Percentiles rank a stretch among this genome's conserved stretches.
Evolutionary conservation across 2,113 vertebrate species (phyloP).

Genomic region (Podilymbus podiceps): DNA sequence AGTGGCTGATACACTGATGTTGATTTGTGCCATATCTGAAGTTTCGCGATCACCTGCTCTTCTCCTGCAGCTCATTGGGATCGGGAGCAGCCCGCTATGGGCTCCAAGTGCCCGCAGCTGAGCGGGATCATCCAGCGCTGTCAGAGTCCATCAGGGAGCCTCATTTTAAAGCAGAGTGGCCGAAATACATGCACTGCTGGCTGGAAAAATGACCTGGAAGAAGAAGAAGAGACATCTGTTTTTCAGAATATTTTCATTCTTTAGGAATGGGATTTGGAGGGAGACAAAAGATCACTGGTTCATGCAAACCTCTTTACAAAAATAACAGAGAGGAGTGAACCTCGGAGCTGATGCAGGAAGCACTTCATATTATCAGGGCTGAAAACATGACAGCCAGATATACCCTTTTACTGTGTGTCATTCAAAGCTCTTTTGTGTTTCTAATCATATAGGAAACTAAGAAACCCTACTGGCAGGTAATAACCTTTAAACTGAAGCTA

Average conservation of each 20-base stretch:
- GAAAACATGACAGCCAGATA: not conserved
- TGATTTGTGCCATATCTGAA: not conserved
- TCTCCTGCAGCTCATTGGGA: accelerated
- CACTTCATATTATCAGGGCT: not conserved
- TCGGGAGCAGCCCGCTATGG: accelerated
- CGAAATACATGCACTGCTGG: accelerated
- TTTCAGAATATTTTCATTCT: not conserved
- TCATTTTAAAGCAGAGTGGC: not conserved
- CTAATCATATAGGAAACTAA: not conserved
- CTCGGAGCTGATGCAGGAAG: not conserved
- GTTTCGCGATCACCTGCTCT: not conserved
- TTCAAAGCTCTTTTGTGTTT: not conserved
- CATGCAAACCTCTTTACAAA: not conserved
- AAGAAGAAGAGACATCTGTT: not conserved
- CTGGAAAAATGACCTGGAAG: not conserved
- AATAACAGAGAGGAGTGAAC: not conserved
- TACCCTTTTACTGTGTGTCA: not conserved
- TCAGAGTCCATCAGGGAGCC: not conserved
- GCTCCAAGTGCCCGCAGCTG: not conserved
- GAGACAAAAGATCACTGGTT: not conserved
- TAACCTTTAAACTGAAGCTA: not conserved
- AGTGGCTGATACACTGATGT: not conserved
- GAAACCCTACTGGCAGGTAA: not conserved
- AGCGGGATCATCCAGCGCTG: not conserved
- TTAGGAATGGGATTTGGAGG: not conserved